These are phyloP conservation scores for Tiliacea citrago DNA, from an alignment of 2,888 invertebrate species.

Conservation along the genomic window DNA sequence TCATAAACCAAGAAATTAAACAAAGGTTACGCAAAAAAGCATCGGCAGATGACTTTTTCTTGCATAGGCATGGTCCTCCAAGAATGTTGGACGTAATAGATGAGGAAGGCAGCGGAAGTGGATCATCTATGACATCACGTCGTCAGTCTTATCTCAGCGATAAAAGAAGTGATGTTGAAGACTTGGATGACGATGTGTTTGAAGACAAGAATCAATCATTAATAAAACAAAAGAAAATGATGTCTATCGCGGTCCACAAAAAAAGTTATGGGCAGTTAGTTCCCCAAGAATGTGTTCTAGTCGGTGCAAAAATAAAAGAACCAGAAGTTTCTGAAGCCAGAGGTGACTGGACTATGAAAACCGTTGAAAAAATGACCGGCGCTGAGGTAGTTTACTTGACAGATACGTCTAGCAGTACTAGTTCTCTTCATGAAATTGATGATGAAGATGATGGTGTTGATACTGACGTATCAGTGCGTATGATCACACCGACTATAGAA, in stretches of 20 bases:
- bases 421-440: constrained; percentile 90
- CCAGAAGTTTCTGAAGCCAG: constrained; percentile 90
- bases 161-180: constrained; percentile 86
- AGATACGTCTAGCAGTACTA: constrained; percentile 92
- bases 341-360: constrained; percentile 89
- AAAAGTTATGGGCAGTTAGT: constrained; percentile 80
- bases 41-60: constrained; percentile 80
- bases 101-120: constrained; percentile 93
- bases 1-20: constrained; percentile 85
- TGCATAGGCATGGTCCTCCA: constrained; percentile 90
- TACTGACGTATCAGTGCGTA: constrained; percentile 86
- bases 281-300: constrained; percentile 89
- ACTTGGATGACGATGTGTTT: constrained; percentile 89
- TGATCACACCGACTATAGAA: constrained; percentile 89
- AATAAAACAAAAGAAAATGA: constrained; percentile 67
- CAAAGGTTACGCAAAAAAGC: constrained; percentile 84
- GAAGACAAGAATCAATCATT: constrained; percentile 78
- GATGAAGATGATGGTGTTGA: constrained; percentile 88
- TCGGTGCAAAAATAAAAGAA: constrained; percentile 92
- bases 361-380: constrained; percentile 89
- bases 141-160: constrained; percentile 89
- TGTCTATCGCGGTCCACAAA: constrained; percentile 72
- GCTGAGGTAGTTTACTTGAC: constrained; percentile 93
- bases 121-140: constrained; percentile 91
- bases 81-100: constrained; percentile 94